phyloP scores from a whole-genome alignment of 2,797 vertebrate genomes.

The Sebastes cheni region DNA sequence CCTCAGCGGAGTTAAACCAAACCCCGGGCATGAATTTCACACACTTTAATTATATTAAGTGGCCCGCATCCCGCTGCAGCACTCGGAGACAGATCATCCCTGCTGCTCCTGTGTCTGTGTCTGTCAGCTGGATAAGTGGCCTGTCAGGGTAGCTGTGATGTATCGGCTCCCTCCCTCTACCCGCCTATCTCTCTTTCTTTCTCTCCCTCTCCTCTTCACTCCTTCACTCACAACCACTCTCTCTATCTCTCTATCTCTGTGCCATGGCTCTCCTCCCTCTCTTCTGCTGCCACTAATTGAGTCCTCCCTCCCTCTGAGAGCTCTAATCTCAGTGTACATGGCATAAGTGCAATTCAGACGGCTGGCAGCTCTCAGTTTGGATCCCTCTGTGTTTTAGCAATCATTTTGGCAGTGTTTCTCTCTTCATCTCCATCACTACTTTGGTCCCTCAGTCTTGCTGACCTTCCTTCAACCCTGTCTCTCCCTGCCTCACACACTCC shows the following conservation, averaged over 20 bases:
- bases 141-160: conserved; percentile 69
- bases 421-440: conserved; percentile 39
- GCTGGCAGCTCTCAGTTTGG: conserved; percentile 38
- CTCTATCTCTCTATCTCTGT: not conserved
- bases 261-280: conserved; percentile 12
- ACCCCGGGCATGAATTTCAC: conserved; percentile 42
- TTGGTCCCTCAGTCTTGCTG: conserved; percentile 6
- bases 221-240: conserved; percentile 11
- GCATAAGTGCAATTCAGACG: conserved; percentile 53
- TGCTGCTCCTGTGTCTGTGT: conserved; percentile 62
- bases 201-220: not conserved
- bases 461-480: conserved; percentile 20
- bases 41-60: conserved; percentile 70
- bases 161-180: conserved; percentile 49
- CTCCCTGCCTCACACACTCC: not conserved
- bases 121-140: conserved; percentile 72
- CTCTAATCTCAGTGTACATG: conserved; percentile 59
- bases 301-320: conserved; percentile 46
- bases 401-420: conserved; percentile 26
- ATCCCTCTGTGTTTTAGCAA: conserved; percentile 33
- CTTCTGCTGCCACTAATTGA: conserved; percentile 60
- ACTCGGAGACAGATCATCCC: conserved; percentile 63
- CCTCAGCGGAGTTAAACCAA: conserved; percentile 35
- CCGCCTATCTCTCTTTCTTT: not conserved
- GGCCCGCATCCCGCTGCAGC: conserved; percentile 45